Evolutionary conservation across 2,113 vertebrate species (phyloP), one percentile per base, ranked within the genome.

Genomic region (Thermophis baileyi): DNA sequence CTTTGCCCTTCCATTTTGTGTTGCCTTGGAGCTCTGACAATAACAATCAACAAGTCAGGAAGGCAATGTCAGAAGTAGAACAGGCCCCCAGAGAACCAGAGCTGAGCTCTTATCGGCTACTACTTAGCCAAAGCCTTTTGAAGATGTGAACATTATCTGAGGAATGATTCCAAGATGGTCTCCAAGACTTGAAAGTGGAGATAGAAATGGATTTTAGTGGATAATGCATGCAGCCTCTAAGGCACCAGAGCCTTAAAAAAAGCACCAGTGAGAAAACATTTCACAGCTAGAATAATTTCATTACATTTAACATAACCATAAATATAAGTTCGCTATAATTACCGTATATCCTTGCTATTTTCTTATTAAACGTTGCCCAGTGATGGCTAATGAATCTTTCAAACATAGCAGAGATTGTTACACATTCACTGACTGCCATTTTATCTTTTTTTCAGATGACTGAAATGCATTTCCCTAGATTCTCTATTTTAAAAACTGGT

Each of bases 21-120:
- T 90, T 90, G 74, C 81, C 92, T 96, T 96, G 53, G 85, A 94
- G 92, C 91, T 81, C n/a, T 18, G 22, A 24, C 96, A 95, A 95
- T 96, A 92, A 93, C 87, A 54, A 92, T 94, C 90, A 51, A 55
- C 92, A 91, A 27, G 51, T 46, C 86, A 30, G 40, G 27, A 24
- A 89, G 20, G 4, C 87, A 51, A 88, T 22, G 44, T 85, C 69
- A 85, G 9, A 81, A 85, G 44, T 25, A 18, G 24, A 85, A 85
- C 9, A 89, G 93, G 53, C 63, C 44, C 44, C 63, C 55, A 10
- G 44, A 30, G 9, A 7, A 24, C 12, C 54, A 25, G 49, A 1
- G 46, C 74, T 60, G 49, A 4, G 46, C 74, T 86, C 81, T 87
- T 91, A 69, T 92, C 90, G 87, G 74, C 46, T 89, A 20, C 87